phyloP scores from a whole-genome alignment of 2,797 vertebrate species.

The Melanogrammus aeglefinus region DNA sequence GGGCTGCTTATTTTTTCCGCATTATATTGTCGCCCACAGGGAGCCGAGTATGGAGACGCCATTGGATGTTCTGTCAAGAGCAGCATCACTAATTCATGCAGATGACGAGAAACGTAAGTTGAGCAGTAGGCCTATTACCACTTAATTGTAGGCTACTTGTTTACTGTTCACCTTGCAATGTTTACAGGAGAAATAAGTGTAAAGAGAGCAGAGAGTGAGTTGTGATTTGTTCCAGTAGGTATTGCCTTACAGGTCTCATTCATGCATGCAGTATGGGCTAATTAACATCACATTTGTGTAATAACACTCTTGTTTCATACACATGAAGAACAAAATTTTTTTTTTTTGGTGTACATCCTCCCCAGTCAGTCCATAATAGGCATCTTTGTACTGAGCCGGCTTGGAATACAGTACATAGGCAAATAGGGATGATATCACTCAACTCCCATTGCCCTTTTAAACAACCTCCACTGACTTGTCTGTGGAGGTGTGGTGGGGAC shows the following conservation, averaged over 20 bases:
- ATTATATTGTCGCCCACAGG: slow-evolving; percentile 61
- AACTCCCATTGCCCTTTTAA: slow-evolving; percentile 48
- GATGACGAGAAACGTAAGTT: slow-evolving; percentile 97
- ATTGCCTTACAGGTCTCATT: not conserved
- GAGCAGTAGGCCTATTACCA: not conserved
- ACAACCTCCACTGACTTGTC: slow-evolving; percentile 30
- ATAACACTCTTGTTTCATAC: slow-evolving; percentile 22
- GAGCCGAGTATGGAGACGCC: slow-evolving; percentile 94
- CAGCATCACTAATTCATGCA: slow-evolving; percentile 93
- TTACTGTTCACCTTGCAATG: not conserved
- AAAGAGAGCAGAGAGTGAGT: not conserved
- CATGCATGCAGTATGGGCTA: slow-evolving; percentile 13
- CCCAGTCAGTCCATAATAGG: slow-evolving; percentile 47
- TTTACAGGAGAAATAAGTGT: not conserved
- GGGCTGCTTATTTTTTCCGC: slow-evolving; percentile 8
- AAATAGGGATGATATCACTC: slow-evolving; percentile 57
- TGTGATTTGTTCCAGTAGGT: not conserved
- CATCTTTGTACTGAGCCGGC: slow-evolving; percentile 45
- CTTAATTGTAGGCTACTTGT: slow-evolving; percentile 17
- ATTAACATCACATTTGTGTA: slow-evolving; percentile 18
- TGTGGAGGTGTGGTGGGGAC: not conserved
- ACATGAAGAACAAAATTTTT: slow-evolving; percentile 34
- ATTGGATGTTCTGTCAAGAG: slow-evolving; percentile 95
- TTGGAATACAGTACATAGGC: slow-evolving; percentile 47
- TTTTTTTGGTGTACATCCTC: slow-evolving; percentile 16